Conservation (phyloP, 2,797 vertebrate genomes). For the Crossoptilon crossoptilon region DNA sequence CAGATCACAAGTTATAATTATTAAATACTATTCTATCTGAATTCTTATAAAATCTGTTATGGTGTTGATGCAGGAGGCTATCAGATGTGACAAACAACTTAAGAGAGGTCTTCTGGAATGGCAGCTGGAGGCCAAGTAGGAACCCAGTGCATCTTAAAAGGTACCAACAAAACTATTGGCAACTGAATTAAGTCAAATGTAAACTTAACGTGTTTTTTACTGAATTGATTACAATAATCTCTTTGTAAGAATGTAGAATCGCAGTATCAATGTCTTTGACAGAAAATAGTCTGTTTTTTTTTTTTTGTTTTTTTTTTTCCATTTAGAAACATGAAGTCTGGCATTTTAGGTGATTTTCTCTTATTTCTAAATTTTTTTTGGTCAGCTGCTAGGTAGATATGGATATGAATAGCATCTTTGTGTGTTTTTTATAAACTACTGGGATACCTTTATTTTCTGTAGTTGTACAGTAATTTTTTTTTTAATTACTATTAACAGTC, state of each 20-base stretch:
- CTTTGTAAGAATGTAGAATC: background rate
- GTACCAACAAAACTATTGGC: accelerated
- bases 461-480: background rate
- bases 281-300: background rate
- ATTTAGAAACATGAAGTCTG: accelerated
- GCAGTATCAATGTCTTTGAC: background rate
- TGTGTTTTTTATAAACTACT: background rate
- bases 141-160: background rate
- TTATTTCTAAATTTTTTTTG: background rate
- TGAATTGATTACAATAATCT: background rate
- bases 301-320: background rate
- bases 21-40: background rate
- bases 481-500: background rate
- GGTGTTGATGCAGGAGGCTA: background rate
- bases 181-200: background rate
- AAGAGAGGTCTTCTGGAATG: background rate
- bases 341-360: background rate
- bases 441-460: background rate
- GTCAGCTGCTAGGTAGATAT: background rate
- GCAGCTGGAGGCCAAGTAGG: background rate
- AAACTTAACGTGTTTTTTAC: background rate
- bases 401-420: background rate
- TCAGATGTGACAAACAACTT: background rate
- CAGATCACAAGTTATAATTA: background rate
- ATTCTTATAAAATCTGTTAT: background rate